phyloP scores from a whole-genome alignment of 2,797 vertebrate species.

The Amblyraja radiata region DNA sequence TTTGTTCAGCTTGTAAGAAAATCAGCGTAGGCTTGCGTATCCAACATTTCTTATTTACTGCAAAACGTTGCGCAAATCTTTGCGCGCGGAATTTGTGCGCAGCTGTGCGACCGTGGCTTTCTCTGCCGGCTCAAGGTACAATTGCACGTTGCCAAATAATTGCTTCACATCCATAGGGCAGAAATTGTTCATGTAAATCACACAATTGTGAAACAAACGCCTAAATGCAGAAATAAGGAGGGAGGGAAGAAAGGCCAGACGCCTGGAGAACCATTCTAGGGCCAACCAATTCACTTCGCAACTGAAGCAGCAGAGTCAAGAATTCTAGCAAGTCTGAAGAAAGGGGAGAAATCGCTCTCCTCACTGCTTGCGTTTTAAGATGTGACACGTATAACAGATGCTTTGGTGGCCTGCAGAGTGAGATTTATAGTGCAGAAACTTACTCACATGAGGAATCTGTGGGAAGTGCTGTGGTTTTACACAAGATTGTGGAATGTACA shows the following conservation, averaged over 20 bases:
- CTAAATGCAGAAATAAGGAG: not conserved
- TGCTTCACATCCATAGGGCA: not conserved
- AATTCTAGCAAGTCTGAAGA: not conserved
- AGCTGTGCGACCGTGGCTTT: not conserved
- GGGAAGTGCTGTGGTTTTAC: not conserved
- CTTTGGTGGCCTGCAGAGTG: not conserved
- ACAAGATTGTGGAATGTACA: not conserved
- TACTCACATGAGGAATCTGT: not conserved
- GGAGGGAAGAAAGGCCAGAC: not conserved
- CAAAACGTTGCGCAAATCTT: conserved; percentile 6
- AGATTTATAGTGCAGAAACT: not conserved
- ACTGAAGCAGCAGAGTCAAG: not conserved
- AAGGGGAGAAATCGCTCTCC: not conserved
- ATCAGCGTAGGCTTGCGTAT: not conserved
- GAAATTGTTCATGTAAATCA: not conserved
- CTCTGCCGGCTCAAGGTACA: not conserved
- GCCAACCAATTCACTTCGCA: not conserved
- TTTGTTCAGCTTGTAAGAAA: not conserved
- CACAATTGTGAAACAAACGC: not conserved
- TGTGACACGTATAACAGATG: not conserved
- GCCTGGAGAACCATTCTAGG: too few relatives aligned
- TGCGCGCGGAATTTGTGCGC: conserved; percentile 25
- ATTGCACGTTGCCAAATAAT: not conserved
- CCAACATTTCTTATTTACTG: not conserved
- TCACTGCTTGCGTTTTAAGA: not conserved